phyloP scores from a whole-genome alignment of 2,113 vertebrate species.

The Balaenoptera acutorostrata region DNA sequence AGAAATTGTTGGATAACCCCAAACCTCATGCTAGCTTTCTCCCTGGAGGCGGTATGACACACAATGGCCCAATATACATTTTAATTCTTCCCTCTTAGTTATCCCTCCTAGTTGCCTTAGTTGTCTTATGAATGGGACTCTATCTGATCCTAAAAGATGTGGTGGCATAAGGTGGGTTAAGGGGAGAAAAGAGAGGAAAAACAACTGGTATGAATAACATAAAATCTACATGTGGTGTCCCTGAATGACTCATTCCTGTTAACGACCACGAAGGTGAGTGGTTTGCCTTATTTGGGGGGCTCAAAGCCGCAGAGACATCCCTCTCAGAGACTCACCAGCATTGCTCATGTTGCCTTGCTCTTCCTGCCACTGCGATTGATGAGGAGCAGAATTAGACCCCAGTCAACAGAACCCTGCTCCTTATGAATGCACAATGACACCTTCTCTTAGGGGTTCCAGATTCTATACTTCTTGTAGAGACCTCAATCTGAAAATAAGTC shows the following conservation, averaged over 20 bases:
- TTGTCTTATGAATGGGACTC: background rate
- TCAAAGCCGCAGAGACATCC: background rate
- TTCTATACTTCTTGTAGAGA: background rate
- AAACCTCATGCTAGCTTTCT: background rate
- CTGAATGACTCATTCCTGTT: background rate
- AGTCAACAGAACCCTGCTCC: background rate
- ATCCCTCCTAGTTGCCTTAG: background rate
- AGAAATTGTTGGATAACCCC: background rate
- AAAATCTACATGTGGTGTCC: background rate
- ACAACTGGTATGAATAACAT: background rate
- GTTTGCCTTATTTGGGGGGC: background rate
- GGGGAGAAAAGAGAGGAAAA: background rate
- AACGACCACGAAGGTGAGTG: background rate
- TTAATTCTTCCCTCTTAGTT: background rate
- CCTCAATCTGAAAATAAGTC: background rate
- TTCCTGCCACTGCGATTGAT: background rate
- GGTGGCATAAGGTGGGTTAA: background rate
- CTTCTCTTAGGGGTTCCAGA: slow-evolving; percentile 28
- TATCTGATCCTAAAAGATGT: background rate
- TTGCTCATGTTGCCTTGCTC: slow-evolving; percentile 35
- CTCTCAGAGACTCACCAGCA: slow-evolving; percentile 65
- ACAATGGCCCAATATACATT: background rate
- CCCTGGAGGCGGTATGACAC: background rate
- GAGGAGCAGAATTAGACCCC: background rate
- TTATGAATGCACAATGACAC: slow-evolving; percentile 46